A percentile compares a stretch with the other conserved stretches of the same genome.
Conservation (phyloP, 2,113 vertebrate species). For the Micronycteris hirsuta region DNA sequence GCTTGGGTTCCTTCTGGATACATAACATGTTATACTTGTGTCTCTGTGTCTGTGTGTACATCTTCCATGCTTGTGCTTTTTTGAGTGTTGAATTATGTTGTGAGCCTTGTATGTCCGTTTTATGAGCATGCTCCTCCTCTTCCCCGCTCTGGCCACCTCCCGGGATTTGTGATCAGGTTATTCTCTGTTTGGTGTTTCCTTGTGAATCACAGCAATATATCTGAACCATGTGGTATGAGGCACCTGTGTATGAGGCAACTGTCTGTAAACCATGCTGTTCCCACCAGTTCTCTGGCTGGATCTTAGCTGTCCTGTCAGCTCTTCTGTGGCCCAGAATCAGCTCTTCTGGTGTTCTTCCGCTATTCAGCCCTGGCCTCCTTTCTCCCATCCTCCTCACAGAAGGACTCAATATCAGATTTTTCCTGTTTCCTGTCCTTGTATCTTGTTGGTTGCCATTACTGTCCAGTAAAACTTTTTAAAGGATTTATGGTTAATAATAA, state of each 20-base stretch:
- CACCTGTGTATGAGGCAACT: not conserved
- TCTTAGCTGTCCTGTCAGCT: not conserved
- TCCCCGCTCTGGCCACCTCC: conserved; percentile 26
- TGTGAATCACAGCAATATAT: not conserved
- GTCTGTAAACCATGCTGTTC: not conserved
- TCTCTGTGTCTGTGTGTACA: not conserved
- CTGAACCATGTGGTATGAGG: not conserved
- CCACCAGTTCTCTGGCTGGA: not conserved
- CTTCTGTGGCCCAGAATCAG: not conserved
- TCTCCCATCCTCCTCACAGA: not conserved
- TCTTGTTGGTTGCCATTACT: conserved; percentile 16
- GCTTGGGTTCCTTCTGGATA: conserved; percentile 53
- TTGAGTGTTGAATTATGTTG: conserved; percentile 48
- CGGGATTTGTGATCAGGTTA: conserved; percentile 32
- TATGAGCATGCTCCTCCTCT: conserved; percentile 55
- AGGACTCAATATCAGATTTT: not conserved
- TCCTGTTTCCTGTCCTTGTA: not conserved
- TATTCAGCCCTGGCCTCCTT: not conserved
- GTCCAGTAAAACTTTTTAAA: not conserved
- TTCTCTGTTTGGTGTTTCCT: conserved; percentile 37
- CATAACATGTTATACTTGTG: not conserved
- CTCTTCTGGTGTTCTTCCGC: not conserved
- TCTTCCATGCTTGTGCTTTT: conserved; percentile 63
- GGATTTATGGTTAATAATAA: not conserved
- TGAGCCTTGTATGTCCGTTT: conserved; percentile 40